Percentiles rank a stretch among this genome's conserved stretches.
Conservation (phyloP, 2,113 vertebrate species). For the Gymnocephalus cernua region DNA sequence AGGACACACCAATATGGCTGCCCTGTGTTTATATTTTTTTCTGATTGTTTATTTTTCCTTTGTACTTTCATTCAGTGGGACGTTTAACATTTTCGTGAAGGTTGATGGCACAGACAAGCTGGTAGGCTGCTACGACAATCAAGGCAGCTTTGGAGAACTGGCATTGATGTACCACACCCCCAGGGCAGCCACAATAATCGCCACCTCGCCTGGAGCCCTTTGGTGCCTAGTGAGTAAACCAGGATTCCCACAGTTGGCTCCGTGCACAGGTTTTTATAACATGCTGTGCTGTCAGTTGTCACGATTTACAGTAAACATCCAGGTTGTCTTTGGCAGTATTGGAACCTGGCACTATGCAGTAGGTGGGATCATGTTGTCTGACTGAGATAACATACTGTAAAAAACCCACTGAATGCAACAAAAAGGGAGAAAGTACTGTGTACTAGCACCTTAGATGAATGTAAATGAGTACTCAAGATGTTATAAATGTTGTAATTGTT, state of each 20-base stretch:
- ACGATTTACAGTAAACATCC: conserved; percentile 48
- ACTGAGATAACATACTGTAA: background rate
- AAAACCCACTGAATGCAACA: conserved; percentile 10
- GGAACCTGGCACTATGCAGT: background rate
- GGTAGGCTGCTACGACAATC: conserved; percentile 95
- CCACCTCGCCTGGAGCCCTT: conserved; percentile 94
- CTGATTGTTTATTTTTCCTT: background rate
- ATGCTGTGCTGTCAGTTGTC: conserved; percentile 44
- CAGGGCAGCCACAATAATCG: conserved; percentile 96
- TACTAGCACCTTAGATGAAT: background rate
- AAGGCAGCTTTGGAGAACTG: conserved; percentile 97
- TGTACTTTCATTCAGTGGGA: conserved; percentile 87
- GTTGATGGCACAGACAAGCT: conserved; percentile 89
- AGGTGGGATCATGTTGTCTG: background rate
- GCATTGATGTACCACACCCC: conserved; percentile 99
- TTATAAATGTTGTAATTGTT: background rate
- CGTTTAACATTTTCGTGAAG: conserved; percentile 93
- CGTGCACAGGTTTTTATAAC: conserved; percentile 32
- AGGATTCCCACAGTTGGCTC: conserved; percentile 50
- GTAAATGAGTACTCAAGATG: background rate
- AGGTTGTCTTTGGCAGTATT: conserved; percentile 21
- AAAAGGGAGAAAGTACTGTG: background rate
- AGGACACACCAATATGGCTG: background rate
- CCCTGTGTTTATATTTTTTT: background rate
- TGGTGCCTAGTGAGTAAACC: conserved; percentile 96